These are phyloP conservation scores for Drosophila siamana DNA, from an alignment of 2,888 invertebrate genomes.

Conservation along the genomic window DNA sequence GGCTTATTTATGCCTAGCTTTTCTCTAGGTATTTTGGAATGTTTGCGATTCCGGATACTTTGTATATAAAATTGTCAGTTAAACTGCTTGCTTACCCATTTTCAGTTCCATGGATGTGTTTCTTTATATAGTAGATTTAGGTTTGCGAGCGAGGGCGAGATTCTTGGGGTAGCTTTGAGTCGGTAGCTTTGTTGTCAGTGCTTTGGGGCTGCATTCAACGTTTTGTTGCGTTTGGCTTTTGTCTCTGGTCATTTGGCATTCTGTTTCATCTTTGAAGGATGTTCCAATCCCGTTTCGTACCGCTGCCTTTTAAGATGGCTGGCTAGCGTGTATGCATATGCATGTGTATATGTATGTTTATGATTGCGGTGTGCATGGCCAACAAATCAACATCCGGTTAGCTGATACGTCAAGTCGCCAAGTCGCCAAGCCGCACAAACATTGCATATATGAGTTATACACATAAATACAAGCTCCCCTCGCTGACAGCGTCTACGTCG, in stretches of 20 bases:
- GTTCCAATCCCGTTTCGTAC: conserved; percentile 12
- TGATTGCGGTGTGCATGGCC: conserved; percentile 37
- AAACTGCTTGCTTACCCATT: conserved; percentile 5
- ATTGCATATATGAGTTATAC: conserved; percentile 61
- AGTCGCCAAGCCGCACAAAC: conserved; percentile 38
- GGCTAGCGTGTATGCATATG: neutral
- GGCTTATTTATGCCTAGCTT: too few relatives aligned
- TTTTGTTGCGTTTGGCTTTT: conserved; percentile 35
- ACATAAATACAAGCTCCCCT: conserved; percentile 25
- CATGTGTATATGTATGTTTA: too few relatives aligned
- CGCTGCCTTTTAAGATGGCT: conserved; percentile 18
- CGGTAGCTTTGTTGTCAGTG: conserved; percentile 1
- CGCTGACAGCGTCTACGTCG: neutral
- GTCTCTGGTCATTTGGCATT: conserved; percentile 49
- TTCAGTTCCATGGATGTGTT: neutral
- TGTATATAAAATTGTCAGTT: too few relatives aligned
- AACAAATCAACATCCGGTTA: conserved; percentile 66
- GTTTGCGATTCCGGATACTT: too few relatives aligned
- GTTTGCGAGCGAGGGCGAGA: neutral
- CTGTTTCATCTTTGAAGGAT: conserved; percentile 41
- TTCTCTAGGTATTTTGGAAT: too few relatives aligned
- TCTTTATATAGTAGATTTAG: neutral
- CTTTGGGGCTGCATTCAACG: conserved; percentile 11
- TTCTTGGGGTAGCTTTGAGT: neutral
- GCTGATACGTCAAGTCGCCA: conserved; percentile 41